Conservation (phyloP, 2,888 invertebrate genomes). For the Drosophila robusta region DNA sequence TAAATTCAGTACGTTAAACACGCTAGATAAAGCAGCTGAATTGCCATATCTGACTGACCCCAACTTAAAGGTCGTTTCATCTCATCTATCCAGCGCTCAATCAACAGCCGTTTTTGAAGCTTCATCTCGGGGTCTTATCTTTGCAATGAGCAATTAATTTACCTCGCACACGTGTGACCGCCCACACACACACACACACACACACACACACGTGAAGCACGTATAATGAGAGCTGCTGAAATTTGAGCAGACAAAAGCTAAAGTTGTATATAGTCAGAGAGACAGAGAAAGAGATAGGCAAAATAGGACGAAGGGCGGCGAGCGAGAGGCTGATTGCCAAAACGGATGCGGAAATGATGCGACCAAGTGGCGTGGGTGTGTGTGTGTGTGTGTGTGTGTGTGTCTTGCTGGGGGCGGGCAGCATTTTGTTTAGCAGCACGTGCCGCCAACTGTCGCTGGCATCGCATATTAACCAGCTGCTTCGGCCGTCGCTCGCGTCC, state of each 20-base stretch:
- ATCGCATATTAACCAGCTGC: conserved; percentile 61
- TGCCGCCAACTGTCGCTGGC: conserved; percentile 55
- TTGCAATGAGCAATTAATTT: conserved; percentile 64
- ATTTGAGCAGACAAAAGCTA: conserved; percentile 53
- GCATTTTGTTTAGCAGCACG: conserved; percentile 77
- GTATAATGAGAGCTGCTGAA: conserved; percentile 40
- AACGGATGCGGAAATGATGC: conserved; percentile 76
- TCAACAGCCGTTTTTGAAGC: conserved; percentile 28
- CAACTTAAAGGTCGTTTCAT: conserved; percentile 3
- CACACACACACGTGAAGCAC: conserved; percentile 4
- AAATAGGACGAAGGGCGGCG: background rate
- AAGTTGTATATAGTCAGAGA: conserved; percentile 48
- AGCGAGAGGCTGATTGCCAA: conserved; percentile 63
- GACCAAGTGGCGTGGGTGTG: conserved; percentile 39
- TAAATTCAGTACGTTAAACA: too few relatives aligned
- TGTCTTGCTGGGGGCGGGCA: conserved; percentile 18
- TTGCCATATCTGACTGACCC: background rate
- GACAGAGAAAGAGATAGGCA: background rate
- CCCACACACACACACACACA: background rate
- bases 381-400: background rate
- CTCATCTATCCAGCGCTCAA: conserved; percentile 12
- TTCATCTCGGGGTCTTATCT: conserved; percentile 35
- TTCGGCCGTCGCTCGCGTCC: conserved; percentile 33
- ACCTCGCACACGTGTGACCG: conserved; percentile 18
- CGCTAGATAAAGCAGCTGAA: background rate